phyloP scores from a whole-genome alignment of 2,797 vertebrate species.

The Hylomyscus alleni region DNA sequence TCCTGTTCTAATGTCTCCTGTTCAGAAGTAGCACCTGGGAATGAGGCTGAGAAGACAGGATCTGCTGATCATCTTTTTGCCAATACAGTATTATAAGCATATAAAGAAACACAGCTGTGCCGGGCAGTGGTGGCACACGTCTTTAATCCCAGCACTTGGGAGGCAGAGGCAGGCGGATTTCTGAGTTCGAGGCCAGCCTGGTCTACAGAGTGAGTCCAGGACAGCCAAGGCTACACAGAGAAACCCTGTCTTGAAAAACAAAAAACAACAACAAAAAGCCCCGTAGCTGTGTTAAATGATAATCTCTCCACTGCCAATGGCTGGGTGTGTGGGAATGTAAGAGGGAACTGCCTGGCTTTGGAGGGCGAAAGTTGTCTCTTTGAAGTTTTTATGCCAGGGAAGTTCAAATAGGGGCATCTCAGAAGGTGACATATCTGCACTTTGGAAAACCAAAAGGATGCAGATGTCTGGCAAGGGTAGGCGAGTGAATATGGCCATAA shows the following conservation, averaged over 20 bases:
- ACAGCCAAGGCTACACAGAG: too few species aligned
- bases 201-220: too few species aligned
- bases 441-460: constrained; percentile 40
- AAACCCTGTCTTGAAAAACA: too few species aligned
- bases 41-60: neutral
- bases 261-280: too few species aligned
- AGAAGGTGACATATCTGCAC: neutral
- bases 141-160: too few species aligned
- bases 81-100: constrained; percentile 5
- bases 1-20: neutral
- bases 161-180: too few species aligned
- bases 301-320: neutral
- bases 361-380: neutral
- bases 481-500: neutral
- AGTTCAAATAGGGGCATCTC: neutral
- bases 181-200: too few species aligned
- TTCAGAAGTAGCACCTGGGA: constrained; percentile 14
- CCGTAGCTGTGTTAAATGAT: constrained; percentile 13
- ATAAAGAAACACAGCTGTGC: neutral
- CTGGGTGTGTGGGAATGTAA: neutral
- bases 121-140: too few species aligned
- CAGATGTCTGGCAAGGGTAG: neutral
- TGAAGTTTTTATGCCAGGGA: constrained; percentile 2
- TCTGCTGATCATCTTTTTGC: neutral
- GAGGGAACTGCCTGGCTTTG: neutral